These are phyloP conservation scores for Drosophila aldrichi DNA, from an alignment of 2,888 invertebrate genomes.

Conservation along the genomic window DNA sequence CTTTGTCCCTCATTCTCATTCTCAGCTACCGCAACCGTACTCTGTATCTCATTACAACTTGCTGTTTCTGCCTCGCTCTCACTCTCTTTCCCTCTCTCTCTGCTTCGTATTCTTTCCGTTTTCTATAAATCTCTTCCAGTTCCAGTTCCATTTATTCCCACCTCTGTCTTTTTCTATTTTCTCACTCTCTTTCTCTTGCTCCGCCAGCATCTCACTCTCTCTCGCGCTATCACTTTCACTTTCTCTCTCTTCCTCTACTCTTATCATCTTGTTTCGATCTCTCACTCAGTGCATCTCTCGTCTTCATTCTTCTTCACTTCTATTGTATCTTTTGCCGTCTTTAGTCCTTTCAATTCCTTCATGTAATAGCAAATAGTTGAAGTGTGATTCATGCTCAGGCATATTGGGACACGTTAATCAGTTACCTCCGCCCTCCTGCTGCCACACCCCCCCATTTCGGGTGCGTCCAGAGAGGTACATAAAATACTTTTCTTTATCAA, in stretches of 20 bases:
- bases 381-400: constrained; percentile 22
- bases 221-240: neutral
- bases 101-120: too few species aligned
- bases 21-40: neutral
- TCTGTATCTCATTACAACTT: neutral
- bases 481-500: constrained; percentile 24
- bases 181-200: too few species aligned
- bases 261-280: too few species aligned
- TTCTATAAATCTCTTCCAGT: too few species aligned
- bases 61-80: neutral
- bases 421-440: constrained; percentile 1
- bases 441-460: neutral
- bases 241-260: neutral
- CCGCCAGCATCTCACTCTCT: too few species aligned
- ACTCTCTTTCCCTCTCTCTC: neutral
- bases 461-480: neutral
- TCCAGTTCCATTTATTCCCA: too few species aligned
- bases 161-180: neutral
- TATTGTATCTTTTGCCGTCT: too few species aligned
- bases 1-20: neutral
- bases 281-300: neutral
- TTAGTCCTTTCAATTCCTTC: neutral
- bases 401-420: constrained; percentile 5
- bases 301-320: neutral
- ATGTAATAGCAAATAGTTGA: neutral